Evolutionary conservation across 64 coral and sea anemone species (phyloP), one percentile per base, ranked within the genome.

Genomic region (Acropora yongei): DNA sequence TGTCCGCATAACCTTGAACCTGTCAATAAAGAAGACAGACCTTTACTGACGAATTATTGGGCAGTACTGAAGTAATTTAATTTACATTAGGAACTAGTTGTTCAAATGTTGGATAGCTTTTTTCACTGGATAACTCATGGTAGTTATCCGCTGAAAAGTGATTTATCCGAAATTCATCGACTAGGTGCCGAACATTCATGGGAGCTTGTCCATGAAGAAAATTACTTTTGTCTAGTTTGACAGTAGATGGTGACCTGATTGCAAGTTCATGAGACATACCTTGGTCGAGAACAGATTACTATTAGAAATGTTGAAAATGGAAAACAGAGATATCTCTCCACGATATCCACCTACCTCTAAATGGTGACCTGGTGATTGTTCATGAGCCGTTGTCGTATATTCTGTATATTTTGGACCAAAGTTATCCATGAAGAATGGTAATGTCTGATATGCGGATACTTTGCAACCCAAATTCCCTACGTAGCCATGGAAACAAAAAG

Each of bases 341-440:
- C 30, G 30, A 30, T 30, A 12, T 74, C 6, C 10, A 49, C n/a
- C 78, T 17, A 92, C 90, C 90, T 92, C 90, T n/a, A 93, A 18
- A 67, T 87, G 40, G 50, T 93, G 91, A 2, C 91, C 91, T 50
- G 91, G 91, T 72, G 79, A 58, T 61, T 84, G 84, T 41, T 93
- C 91, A 80, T 93, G 91, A 44, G 83, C 76, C 78, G 76, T 73
- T 44, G 83, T 87, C 43, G 91, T 87, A 47, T 77, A 93, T 80
- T 93, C 75, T 1, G 91, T 68, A 41, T 79, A 93, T 43, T 87
- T 93, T 73, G 91, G 91, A 16, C 91, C 91, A 80, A 68, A 87
- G 40, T 88, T 47, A 16, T 93, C 45, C 72, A 93, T 86, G 53
- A 93, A 93, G 91, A 93, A 93, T 1, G 91, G 91, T 16, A 93